A percentile compares a stretch with the other conserved stretches of the same genome.
These are phyloP conservation scores for Erannis defoliaria DNA, from an alignment of 2,888 invertebrate genomes.

Conservation along the genomic window DNA sequence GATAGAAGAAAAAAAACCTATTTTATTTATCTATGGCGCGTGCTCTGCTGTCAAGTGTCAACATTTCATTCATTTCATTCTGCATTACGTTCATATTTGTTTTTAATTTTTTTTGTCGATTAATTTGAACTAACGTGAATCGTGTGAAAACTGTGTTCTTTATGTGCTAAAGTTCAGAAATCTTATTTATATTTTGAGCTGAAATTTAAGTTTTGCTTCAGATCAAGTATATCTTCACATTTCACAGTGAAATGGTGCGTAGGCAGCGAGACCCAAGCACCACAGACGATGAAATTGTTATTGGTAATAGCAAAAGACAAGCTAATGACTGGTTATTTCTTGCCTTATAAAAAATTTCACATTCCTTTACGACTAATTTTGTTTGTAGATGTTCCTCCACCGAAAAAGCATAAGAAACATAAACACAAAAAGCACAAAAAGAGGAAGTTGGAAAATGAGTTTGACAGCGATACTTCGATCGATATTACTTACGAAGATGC, in stretches of 20 bases:
- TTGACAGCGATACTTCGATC: constrained; percentile 84
- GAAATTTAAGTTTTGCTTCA: not conserved
- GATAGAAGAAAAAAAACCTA: too few relatives aligned
- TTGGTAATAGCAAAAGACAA: constrained; percentile 68
- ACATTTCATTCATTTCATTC: too few relatives aligned
- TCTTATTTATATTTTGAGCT: too few relatives aligned
- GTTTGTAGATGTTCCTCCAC: constrained; percentile 75
- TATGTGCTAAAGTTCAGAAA: too few relatives aligned
- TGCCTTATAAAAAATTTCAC: constrained; percentile 4
- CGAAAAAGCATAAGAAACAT: constrained; percentile 88
- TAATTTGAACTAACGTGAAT: too few relatives aligned
- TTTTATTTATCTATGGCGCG: too few relatives aligned
- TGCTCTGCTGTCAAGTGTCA: too few relatives aligned
- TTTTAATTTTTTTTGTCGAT: too few relatives aligned
- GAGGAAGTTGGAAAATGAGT: constrained; percentile 83
- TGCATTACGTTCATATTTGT: too few relatives aligned
- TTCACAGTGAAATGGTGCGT: constrained; percentile 67
- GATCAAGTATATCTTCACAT: not conserved
- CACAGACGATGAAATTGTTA: constrained; percentile 81
- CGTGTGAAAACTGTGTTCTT: too few relatives aligned
- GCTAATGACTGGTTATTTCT: constrained; percentile 29
- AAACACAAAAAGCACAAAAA: constrained; percentile 88
- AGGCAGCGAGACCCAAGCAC: constrained; percentile 78
- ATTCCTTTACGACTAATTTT: not conserved
- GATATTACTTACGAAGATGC: constrained; percentile 81